These are phyloP conservation scores for Koerneria pararmatus DNA, from an alignment of 2,888 invertebrate genomes.

Conservation along the genomic window DNA sequence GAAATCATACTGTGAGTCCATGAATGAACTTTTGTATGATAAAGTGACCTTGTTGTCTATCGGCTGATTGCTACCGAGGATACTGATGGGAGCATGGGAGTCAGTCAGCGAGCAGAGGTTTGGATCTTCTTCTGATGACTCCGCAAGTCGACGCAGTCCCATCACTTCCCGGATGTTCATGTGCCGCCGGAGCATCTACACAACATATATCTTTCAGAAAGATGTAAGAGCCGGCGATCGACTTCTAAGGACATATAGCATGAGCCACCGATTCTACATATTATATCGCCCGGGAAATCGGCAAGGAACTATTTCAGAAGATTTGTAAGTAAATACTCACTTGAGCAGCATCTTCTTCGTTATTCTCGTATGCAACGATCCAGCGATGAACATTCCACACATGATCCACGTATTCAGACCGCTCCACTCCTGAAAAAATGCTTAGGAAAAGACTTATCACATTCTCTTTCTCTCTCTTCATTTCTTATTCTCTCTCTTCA, in stretches of 20 bases:
- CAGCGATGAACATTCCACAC: slow-evolving; percentile 52
- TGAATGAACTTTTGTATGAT: no score
- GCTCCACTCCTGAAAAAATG: background rate
- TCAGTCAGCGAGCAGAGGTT: slow-evolving; percentile 28
- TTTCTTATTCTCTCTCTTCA: background rate
- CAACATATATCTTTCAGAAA: slow-evolving; percentile 4
- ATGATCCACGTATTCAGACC: slow-evolving; percentile 24
- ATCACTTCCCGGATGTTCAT: slow-evolving; percentile 47
- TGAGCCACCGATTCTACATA: background rate
- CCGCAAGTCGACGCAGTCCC: slow-evolving; percentile 33
- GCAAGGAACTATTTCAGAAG: background rate
- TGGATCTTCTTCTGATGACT: slow-evolving; percentile 25
- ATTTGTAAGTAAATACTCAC: slow-evolving; percentile 22
- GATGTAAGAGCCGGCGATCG: background rate
- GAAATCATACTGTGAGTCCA: background rate
- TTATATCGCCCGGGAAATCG: background rate
- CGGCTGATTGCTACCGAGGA: slow-evolving; percentile 42
- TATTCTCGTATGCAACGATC: slow-evolving; percentile 47
- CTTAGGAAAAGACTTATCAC: background rate
- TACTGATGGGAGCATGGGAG: slow-evolving; percentile 43
- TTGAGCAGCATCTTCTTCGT: slow-evolving; percentile 41
- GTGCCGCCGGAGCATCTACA: slow-evolving; percentile 46
- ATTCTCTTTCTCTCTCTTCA: background rate
- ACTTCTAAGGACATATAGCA: background rate
- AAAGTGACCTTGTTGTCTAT: slow-evolving; percentile 37